These are phyloP conservation scores for Colistium nudipinnis DNA, from an alignment of 2,113 vertebrate species.

Conservation along the genomic window DNA sequence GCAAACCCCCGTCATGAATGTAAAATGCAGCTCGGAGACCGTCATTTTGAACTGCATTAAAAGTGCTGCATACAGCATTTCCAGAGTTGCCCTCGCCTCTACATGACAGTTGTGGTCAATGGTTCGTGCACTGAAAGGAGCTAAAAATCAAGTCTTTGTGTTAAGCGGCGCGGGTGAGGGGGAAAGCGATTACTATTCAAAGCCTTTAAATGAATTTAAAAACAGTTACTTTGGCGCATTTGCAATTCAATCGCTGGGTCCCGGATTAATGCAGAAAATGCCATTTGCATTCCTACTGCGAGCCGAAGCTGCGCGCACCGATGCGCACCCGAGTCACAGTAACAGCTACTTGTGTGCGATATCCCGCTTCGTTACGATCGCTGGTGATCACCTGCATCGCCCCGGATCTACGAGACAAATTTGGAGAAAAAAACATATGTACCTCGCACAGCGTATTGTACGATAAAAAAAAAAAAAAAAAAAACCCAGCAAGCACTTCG, in stretches of 20 bases:
- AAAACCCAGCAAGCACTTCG: conserved; percentile 21
- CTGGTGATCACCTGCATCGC: conserved; percentile 57
- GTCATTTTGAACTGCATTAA: conserved; percentile 5
- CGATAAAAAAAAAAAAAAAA: no score
- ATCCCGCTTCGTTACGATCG: conserved; percentile 53
- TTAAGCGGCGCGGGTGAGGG: conserved; percentile 17
- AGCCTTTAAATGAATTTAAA: conserved; percentile 73
- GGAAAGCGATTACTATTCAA: conserved; percentile 63
- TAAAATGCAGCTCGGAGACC: neutral
- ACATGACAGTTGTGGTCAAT: conserved; percentile 37
- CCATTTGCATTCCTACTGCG: conserved; percentile 70
- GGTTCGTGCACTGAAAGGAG: conserved; percentile 29
- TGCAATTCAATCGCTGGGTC: conserved; percentile 74
- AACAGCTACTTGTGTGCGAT: conserved; percentile 56
- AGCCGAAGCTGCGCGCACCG: conserved; percentile 48
- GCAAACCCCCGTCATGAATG: neutral
- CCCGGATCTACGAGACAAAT: conserved; percentile 12
- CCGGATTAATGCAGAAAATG: conserved; percentile 70
- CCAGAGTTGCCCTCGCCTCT: conserved; percentile 12
- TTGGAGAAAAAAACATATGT: conserved; percentile 25
- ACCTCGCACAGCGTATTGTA: neutral
- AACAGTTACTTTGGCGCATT: conserved; percentile 73
- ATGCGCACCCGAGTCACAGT: conserved; percentile 55
- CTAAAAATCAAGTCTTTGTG: conserved; percentile 49
- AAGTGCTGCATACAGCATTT: conserved; percentile 9